Evolutionary conservation across 1,140 invertebrate species (phyloP), one percentile per base, ranked within the genome.

Genomic region (Caenorhabditis brenneri): DNA sequence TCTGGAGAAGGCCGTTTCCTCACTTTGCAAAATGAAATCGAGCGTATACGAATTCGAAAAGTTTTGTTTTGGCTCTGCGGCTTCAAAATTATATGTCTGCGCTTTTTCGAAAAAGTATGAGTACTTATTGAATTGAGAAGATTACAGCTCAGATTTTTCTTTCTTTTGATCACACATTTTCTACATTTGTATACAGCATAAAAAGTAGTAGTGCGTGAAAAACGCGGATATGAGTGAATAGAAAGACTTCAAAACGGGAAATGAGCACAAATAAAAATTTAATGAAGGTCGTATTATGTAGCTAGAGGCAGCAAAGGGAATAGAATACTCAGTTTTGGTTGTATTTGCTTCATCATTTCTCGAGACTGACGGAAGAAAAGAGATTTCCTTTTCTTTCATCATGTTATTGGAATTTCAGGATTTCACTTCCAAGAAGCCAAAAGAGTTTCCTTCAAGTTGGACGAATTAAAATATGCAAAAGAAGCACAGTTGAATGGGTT

Each of bases 191-290:
- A 33, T 65, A 65, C 31, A 65, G 3, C 2, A 74, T 74, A 19
- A 27, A 31, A 74, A 74, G 65, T 42, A 74, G 36, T 74, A 74
- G 36, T 42, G 65, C 65, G 65, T 74, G 65, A 74, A 74, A 42
- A 27, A 10, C 33, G n/a, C 19, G 22, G 65, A 74, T 74, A 42
- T 74, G 65, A 74, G 36, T 74, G 65, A 74, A 74, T 74, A 27
- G 65, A 74, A 74, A 74, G 33, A 74, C 65, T 74, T 74, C 65
- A 74, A 74, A 74, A 74, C 36, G 65, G 36, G 36, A 74, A 74
- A 24, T 74, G 65, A 74, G 65, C 65, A 74, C 65, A 74, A 74
- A 74, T 74, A 74, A 74, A 74, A 74, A 74, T 74, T 74, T 74
- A 74, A 74, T 74, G 65, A 74, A 74, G 65, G 65, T 46, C 36